Conservation (phyloP, 2,888 invertebrate species). For the Tetheella fluctuosa region DNA sequence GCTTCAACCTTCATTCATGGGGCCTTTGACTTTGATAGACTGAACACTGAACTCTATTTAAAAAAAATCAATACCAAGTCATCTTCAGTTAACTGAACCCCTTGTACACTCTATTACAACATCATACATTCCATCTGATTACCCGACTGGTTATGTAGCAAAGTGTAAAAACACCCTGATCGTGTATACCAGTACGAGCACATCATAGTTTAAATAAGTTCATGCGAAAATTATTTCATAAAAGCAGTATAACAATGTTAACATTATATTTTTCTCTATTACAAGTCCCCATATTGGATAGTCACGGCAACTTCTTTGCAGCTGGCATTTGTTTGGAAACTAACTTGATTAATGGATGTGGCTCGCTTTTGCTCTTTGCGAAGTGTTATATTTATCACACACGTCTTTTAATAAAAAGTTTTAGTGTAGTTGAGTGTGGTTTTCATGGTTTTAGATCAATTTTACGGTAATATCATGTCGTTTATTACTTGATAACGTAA, state of each 20-base stretch:
- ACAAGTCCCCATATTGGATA: slow-evolving; percentile 49
- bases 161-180: background rate
- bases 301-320: slow-evolving; percentile 54
- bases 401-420: slow-evolving; percentile 9
- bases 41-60: too few relatives aligned
- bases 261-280: slow-evolving; percentile 32
- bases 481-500: background rate
- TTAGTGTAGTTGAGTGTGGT: slow-evolving; percentile 1
- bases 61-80: too few relatives aligned
- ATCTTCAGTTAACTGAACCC: too few relatives aligned
- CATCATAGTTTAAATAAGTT: slow-evolving; percentile 19
- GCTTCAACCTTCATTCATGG: too few relatives aligned
- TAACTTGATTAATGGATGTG: slow-evolving; percentile 67
- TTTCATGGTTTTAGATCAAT: background rate
- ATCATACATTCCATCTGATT: too few relatives aligned
- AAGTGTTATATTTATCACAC: slow-evolving; percentile 35
- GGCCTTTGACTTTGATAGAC: too few relatives aligned
- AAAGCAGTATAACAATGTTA: slow-evolving; percentile 7
- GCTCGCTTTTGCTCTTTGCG: slow-evolving; percentile 61
- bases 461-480: background rate
- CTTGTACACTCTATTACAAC: too few relatives aligned
- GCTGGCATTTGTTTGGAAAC: slow-evolving; percentile 64
- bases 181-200: background rate
- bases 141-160: too few relatives aligned
- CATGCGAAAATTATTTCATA: background rate